These are phyloP conservation scores for Leucophora obtusa DNA, from an alignment of 2,888 invertebrate genomes.

Conservation along the genomic window DNA sequence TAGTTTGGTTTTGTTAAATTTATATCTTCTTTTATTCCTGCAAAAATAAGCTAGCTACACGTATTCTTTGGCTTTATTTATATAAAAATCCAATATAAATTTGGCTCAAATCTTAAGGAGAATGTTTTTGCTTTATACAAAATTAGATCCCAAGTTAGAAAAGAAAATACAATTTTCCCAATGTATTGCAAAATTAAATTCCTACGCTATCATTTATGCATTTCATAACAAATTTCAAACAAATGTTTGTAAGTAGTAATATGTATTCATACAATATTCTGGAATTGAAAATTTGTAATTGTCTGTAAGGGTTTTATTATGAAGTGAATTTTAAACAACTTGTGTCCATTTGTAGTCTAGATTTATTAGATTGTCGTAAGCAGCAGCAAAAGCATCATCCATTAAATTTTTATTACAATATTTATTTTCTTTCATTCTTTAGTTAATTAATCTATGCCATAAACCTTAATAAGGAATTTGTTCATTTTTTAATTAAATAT, in stretches of 20 bases:
- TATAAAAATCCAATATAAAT: neutral
- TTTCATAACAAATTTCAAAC: neutral
- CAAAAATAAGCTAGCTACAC: neutral
- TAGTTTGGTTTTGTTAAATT: conserved; percentile 51
- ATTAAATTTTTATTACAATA: conserved; percentile 35
- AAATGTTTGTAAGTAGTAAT: too few relatives aligned
- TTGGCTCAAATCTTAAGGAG: neutral
- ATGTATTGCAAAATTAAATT: too few relatives aligned
- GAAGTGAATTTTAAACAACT: too few relatives aligned
- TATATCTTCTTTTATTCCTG: conserved; percentile 36
- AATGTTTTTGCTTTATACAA: neutral
- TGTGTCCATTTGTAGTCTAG: neutral
- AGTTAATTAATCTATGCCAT: conserved; percentile 51
- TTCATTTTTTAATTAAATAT: conserved; percentile 43
- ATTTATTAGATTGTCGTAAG: neutral
- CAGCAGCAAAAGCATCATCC: neutral
- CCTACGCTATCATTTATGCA: neutral
- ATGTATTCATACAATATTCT: neutral
- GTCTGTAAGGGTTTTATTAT: too few relatives aligned
- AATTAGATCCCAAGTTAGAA: neutral
- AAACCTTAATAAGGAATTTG: conserved; percentile 37
- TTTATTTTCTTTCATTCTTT: conserved; percentile 26
- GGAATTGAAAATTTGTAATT: neutral
- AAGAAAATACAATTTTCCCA: too few relatives aligned
- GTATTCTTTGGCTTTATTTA: neutral